These are phyloP conservation scores for Muntiacus muntjak DNA, from an alignment of 2,113 vertebrate species.

Conservation along the genomic window DNA sequence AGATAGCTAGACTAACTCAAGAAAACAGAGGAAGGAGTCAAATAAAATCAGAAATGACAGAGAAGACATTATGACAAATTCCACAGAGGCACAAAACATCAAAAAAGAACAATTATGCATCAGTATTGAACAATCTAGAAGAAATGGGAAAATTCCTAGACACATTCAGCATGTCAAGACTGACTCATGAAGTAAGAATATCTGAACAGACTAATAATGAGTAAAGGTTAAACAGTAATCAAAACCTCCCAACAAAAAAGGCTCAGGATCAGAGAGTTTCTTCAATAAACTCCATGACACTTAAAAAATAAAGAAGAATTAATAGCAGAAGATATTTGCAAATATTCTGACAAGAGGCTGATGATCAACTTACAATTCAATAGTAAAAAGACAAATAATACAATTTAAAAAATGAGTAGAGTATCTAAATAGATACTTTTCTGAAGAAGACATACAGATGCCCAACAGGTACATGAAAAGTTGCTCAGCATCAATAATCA, in stretches of 20 bases:
- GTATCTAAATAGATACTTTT: not conserved
- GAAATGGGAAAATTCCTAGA: not conserved
- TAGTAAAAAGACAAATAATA: not conserved
- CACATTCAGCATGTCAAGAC: not conserved
- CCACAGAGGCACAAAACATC: not conserved
- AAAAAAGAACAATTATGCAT: not conserved
- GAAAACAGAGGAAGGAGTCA: not conserved
- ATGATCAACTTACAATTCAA: not conserved
- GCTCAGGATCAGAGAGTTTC: not conserved
- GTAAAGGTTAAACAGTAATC: not conserved
- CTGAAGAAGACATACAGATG: not conserved
- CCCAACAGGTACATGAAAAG: not conserved
- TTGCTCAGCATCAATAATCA: not conserved
- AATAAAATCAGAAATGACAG: not conserved
- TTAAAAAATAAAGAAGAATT: not conserved
- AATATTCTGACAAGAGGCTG: not conserved
- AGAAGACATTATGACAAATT: not conserved
- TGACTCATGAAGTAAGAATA: too few relatives aligned
- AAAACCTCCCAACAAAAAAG: not conserved
- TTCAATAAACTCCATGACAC: not conserved
- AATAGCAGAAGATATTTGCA: not conserved
- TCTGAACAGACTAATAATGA: not conserved
- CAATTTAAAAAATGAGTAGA: not conserved
- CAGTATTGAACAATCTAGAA: not conserved
- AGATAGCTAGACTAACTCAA: not conserved